Evolutionary conservation across 2,113 vertebrate genomes (phyloP), one percentile per base, ranked within the genome.

Genomic region (Saccopteryx bilineata): DNA sequence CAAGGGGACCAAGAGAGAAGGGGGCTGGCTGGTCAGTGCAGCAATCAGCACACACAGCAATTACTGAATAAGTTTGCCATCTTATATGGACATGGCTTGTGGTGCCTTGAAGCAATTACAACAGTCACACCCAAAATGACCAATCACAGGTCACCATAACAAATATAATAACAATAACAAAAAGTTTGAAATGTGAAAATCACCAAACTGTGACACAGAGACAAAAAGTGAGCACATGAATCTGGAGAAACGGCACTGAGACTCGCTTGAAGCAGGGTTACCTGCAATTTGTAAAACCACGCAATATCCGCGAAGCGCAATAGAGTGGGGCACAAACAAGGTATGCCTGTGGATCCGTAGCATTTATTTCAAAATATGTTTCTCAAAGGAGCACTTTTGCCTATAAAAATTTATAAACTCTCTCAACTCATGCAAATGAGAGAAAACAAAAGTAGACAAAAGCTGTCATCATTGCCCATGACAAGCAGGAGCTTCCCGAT

Each of bases 381-480:
- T 90, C 81, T 95, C 82, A 66, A 81, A 94, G 60, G 68, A 91
- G 8, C 31, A 50, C n/a, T 91, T 94, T 58, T 80, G 31, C 52
- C 48, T 87, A 63, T 2, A 5, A 86, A 91, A 88, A 83, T 86
- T 11, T 91, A 94, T 81, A 74, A 75, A 75, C n/a, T 58, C 72
- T 88, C n/a, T 91, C 52, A 82, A 68, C 4, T 83, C 66, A 88
- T 52, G 56, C 24, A 66, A 89, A 88, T 81, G n/a, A 93, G 85
- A 82, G 56, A 31, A 93, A 93, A 84, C 87, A 66, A 65, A 83
- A 90, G 5, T 1, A 3, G 46, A 1, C 82, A 85, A 90, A 66
- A 65, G 17, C 9, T 31, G 19, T 68, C 86, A 39, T 31, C 69
- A 31, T 1, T 19, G 17, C 39, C 61, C 0, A 58, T 0, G 28